Evolutionary conservation across 2,888 invertebrate genomes (phyloP).

Genomic region (Aphodius granarius): DNA sequence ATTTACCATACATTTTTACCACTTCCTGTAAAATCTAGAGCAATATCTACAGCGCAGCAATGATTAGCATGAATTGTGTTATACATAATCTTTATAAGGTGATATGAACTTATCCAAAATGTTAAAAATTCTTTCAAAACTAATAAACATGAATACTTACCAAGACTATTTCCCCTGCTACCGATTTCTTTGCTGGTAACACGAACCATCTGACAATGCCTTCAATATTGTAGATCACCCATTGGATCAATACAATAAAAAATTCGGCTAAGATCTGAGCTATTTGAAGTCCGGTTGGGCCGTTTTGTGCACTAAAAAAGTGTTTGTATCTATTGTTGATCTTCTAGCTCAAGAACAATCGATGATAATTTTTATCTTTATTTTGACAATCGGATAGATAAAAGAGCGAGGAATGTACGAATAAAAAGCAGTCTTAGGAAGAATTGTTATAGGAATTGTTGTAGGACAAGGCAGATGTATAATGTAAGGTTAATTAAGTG

Average conservation of each 20-base stretch:
- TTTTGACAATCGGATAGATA: too few relatives aligned
- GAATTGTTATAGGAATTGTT: not conserved
- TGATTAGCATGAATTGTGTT: too few relatives aligned
- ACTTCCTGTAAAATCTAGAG: too few relatives aligned
- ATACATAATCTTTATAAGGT: too few relatives aligned
- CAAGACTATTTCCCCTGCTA: conserved; percentile 75
- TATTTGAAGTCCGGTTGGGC: conserved; percentile 9
- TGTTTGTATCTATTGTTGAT: not conserved
- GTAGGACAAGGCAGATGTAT: not conserved
- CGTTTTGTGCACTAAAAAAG: conserved; percentile 16
- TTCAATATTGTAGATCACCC: conserved; percentile 29
- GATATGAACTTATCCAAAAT: not conserved
- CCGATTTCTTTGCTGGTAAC: conserved; percentile 43
- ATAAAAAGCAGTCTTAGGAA: too few relatives aligned
- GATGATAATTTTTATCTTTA: too few relatives aligned
- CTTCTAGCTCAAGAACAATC: not conserved
- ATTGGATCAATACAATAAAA: conserved; percentile 29
- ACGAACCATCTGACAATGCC: conserved; percentile 31
- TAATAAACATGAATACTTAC: conserved; percentile 56
- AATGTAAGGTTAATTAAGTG: not conserved
- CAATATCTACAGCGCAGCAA: too few relatives aligned
- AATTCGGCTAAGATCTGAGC: conserved; percentile 30
- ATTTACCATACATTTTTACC: too few relatives aligned
- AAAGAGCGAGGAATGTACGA: too few relatives aligned
- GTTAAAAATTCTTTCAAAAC: not conserved